A percentile compares a stretch with the other conserved stretches of the same genome.
Evolutionary conservation across 2,888 invertebrate genomes (phyloP).

Genomic region (Octodonta nipae): DNA sequence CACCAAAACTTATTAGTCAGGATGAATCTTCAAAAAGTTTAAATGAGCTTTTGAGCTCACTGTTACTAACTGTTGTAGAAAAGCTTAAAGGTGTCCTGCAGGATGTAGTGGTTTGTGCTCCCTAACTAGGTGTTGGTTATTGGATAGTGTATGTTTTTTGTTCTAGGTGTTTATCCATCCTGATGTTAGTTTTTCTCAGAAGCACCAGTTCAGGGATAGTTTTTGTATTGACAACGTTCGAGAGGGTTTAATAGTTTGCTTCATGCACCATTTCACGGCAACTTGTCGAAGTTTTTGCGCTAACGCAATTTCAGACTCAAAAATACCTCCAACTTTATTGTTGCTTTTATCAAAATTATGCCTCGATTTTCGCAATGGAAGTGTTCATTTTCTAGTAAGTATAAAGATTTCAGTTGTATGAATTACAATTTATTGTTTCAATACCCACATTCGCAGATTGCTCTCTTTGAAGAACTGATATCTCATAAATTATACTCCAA

Average conservation of each 20-base stretch:
- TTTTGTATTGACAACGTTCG: slow-evolving; percentile 77
- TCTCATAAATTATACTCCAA: too few species aligned
- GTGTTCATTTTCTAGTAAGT: slow-evolving; percentile 66
- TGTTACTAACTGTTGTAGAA: slow-evolving; percentile 73
- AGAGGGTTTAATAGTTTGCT: slow-evolving; percentile 78
- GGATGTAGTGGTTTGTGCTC: slow-evolving; percentile 56
- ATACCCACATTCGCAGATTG: slow-evolving; percentile 1
- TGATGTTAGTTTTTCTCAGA: slow-evolving; percentile 78
- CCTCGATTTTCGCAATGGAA: slow-evolving; percentile 76
- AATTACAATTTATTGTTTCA: slow-evolving; percentile 3
- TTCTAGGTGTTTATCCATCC: slow-evolving; percentile 67
- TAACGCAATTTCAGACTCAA: slow-evolving; percentile 48
- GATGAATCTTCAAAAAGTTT: slow-evolving; percentile 46
- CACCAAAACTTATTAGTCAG: slow-evolving; percentile 43
- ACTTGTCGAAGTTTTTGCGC: slow-evolving; percentile 56
- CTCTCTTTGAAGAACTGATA: too few species aligned
- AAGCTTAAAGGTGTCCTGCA: slow-evolving; percentile 80
- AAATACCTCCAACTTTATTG: slow-evolving; percentile 68
- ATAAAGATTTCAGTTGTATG: neutral
- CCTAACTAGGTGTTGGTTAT: slow-evolving; percentile 1
- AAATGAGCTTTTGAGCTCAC: slow-evolving; percentile 63
- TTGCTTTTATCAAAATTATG: slow-evolving; percentile 82
- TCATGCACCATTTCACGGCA: slow-evolving; percentile 58
- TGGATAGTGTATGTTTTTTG: slow-evolving; percentile 7
- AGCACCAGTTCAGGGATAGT: slow-evolving; percentile 65